phyloP scores from a whole-genome alignment of 1,140 invertebrate species.

The Teleopsis dalmanni region DNA sequence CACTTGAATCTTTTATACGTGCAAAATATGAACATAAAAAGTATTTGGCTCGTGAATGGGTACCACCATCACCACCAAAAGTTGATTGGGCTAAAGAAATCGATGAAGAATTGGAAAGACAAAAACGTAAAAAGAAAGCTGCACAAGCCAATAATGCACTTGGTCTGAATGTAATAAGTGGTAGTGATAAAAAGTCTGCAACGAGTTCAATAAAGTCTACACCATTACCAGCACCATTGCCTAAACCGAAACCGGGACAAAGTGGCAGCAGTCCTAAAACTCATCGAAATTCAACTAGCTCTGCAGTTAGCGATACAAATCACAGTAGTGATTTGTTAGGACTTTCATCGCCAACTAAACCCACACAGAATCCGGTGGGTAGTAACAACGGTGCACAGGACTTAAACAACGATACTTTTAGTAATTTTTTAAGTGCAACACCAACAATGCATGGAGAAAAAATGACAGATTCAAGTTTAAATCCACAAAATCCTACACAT shows the following conservation, averaged over 20 bases:
- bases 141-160: constrained; percentile 43
- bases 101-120: constrained; percentile 75
- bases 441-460: constrained; percentile 28
- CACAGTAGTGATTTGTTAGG: constrained; percentile 46
- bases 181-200: constrained; percentile 42
- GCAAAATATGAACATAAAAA: constrained; percentile 98
- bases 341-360: constrained; percentile 44
- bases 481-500: constrained; percentile 17
- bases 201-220: constrained; percentile 21
- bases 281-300: constrained; percentile 42
- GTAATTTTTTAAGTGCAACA: constrained; percentile 65
- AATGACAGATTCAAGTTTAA: neutral
- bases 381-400: constrained; percentile 44
- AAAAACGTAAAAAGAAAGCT: constrained; percentile 71
- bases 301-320: constrained; percentile 42
- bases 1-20: constrained; percentile 89
- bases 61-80: constrained; percentile 75
- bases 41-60: constrained; percentile 95
- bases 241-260: constrained; percentile 44
- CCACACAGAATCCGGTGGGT: constrained; percentile 15
- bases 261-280: constrained; percentile 57
- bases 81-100: constrained; percentile 79
- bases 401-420: constrained; percentile 66
- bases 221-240: constrained; percentile 44
- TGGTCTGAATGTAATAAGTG: constrained; percentile 19